Evolutionary conservation across 2,113 vertebrate species (phyloP).

Genomic region (Propithecus coquereli): DNA sequence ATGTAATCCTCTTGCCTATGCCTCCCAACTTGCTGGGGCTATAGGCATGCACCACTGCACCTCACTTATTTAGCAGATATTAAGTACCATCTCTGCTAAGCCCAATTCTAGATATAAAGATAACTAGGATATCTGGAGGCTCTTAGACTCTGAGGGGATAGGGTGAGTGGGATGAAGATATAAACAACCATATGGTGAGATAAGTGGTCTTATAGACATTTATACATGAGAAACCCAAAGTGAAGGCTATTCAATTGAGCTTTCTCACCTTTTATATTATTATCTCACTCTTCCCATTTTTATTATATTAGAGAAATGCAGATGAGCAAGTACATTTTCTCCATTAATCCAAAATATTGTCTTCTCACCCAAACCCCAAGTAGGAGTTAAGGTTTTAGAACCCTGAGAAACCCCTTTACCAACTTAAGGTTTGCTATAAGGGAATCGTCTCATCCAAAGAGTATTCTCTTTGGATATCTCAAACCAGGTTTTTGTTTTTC

Average conservation of each 20-base stretch:
- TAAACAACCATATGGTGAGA: background rate
- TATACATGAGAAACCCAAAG: background rate
- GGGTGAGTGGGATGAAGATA: background rate
- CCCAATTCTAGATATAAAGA: background rate
- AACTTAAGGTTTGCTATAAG: background rate
- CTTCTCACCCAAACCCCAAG: slow-evolving; percentile 12
- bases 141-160: background rate
- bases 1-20: too few relatives aligned
- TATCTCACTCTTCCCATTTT: background rate
- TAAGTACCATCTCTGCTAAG: background rate
- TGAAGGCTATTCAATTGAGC: background rate
- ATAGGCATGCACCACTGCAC: background rate
- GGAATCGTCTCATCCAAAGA: background rate
- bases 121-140: slow-evolving; percentile 13
- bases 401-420: background rate
- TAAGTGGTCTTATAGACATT: background rate
- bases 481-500: slow-evolving; percentile 4
- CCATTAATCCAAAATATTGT: background rate
- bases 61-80: background rate
- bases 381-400: slow-evolving; percentile 5
- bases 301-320: slow-evolving; percentile 5
- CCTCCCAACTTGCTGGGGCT: background rate
- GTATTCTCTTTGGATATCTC: background rate
- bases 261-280: slow-evolving; percentile 4
- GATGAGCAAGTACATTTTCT: background rate